Conservation (phyloP, 53 echinoderm and acorn worm species). For the Mesocentrotus franciscanus region DNA sequence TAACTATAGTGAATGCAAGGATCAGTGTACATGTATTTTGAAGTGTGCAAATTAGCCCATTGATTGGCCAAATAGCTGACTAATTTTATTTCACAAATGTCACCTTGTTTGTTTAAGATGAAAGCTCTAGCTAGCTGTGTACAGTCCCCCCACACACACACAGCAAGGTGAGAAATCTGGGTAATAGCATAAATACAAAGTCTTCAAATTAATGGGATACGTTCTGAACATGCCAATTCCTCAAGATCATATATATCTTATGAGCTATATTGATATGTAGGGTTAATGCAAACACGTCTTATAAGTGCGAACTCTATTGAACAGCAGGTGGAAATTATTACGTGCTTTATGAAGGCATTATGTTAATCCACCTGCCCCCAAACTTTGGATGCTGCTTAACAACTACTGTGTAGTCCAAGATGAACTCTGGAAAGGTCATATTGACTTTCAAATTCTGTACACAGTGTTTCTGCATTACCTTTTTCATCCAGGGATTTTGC, state of each 20-base stretch:
- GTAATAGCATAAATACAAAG: not conserved
- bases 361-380: not conserved
- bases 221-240: not conserved
- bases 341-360: not conserved
- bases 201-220: not conserved
- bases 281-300: not conserved
- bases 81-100: not conserved
- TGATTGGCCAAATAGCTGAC: too few relatives aligned
- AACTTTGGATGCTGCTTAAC: not conserved
- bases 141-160: too few relatives aligned
- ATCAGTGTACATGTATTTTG: too few relatives aligned
- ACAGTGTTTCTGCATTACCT: too few relatives aligned
- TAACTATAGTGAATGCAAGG: too few relatives aligned
- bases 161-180: not conserved
- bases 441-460: not conserved
- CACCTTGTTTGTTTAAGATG: not conserved
- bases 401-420: not conserved
- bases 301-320: not conserved
- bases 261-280: not conserved
- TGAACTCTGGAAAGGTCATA: not conserved
- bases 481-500: too few relatives aligned
- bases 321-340: slow-evolving; percentile 34
- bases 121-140: not conserved
- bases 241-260: not conserved
- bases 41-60: too few relatives aligned